Evolutionary conservation across 2,888 invertebrate genomes (phyloP), one percentile per base, ranked within the genome.

Genomic region (Brassicogethes aeneus): DNA sequence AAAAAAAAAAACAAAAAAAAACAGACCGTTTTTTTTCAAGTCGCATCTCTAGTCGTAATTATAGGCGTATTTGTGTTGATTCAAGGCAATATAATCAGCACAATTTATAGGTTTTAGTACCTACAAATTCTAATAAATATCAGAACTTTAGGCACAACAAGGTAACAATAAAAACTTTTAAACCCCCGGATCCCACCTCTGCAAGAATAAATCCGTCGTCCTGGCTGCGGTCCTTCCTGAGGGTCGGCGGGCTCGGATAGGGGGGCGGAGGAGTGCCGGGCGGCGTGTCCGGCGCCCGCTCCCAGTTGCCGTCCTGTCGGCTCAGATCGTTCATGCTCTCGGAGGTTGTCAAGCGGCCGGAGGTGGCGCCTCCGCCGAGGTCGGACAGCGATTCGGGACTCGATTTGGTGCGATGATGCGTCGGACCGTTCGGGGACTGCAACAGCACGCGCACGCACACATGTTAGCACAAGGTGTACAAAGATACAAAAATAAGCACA

Each of bases 181-280:
- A n/a, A n/a, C n/a, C n/a, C n/a, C n/a, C n/a, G n/a, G n/a, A n/a
- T n/a, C 13, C 2, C 40, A 53, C 53, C 45, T 54, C 54, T 34
- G 51, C 53, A 34, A 51, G 48, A 12, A 40, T 36, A 35, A 42
- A 37, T n/a, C 41, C 51, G 16, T 50, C 52, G 34, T 52, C 53
- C 2, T 45, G 50, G 23, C 50, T 53, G 13, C 50, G 50, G 30
- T 55, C 57, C 40, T 59, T 53, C 38, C 65, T 53, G 3, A 48
- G 50, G 3, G 60, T 40, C 34, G 56, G 52, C 36, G 71, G 71
- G 56, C 70, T 67, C 23, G 74, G 75, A 67, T 90, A 90, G 1
- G 90, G 89, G 14, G 90, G 89, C 13, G 90, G 90, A 32, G 90
- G 90, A n/a, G 90, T 89, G 39, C 89, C 88, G 2, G 88, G 60